Evolutionary conservation across 2,113 vertebrate genomes (phyloP), one percentile per base, ranked within the genome.

Genomic region (Tragelaphus scriptus): DNA sequence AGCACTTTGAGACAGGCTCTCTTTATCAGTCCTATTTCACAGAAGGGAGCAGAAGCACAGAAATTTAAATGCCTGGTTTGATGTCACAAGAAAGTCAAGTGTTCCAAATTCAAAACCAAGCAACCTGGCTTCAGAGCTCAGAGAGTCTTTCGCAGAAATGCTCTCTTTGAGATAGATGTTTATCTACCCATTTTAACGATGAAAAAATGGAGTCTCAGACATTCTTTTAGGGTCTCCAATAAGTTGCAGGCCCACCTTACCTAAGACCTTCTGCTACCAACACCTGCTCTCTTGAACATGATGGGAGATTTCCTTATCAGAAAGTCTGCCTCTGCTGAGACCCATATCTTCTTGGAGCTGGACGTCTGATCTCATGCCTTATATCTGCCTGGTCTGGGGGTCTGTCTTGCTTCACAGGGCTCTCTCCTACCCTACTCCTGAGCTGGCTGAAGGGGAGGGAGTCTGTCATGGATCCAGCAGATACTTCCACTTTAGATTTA

Each of bases 401-500:
- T 49, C 89, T 75, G 2, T 80, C 85, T 90, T 86, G 8, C 19
- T 98, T 28, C 9, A 7, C 12, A 47, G 36, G 1, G 56, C 65
- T 63, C 36, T 23, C 19, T 88, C 63, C 14, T n/a, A 4, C 14
- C 26, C 2, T 3, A 19, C 56, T 85, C 0, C 25, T 19, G 2
- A 95, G 53, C 61, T 49, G n/a, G 26, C 44, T 32, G 40, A 61
- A 36, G 21, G 26, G 30, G 32, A 32, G 26, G 23, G 7, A 47
- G 25, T 40, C 81, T 56, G 55, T n/a, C 55, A 58, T 75, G 88
- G 84, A 93, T 92, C 11, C 17, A 68, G 59, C 53, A 97, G 93
- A 85, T 89, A 55, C 87, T 26, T 96, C 94, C 28, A 26, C 59
- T 95, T 97, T 82, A 97, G 94, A 98, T 98, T 97, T 97, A 97